Percentiles rank a stretch among this genome's conserved stretches.
These are phyloP conservation scores for Arenaria interpres DNA, from an alignment of 2,113 vertebrate species.

Conservation along the genomic window DNA sequence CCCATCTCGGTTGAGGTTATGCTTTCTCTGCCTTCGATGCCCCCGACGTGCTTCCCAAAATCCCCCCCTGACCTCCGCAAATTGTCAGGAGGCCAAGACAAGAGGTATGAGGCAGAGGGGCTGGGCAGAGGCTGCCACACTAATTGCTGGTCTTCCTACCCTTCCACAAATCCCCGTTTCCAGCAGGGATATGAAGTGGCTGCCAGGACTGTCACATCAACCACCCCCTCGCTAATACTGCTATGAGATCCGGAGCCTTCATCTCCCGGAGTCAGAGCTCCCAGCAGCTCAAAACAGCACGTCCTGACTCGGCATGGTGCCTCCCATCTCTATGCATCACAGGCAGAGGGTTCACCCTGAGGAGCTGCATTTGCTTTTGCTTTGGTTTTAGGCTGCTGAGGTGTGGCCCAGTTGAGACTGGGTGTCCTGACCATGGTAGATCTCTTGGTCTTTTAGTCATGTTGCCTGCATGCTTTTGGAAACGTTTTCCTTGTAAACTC, in stretches of 20 bases:
- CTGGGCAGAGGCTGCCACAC: neutral
- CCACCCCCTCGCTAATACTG: neutral
- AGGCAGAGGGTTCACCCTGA: neutral
- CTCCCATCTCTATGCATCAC: neutral
- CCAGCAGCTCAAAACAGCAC: neutral
- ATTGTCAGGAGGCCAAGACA: neutral
- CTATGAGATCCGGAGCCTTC: neutral
- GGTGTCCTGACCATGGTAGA: neutral
- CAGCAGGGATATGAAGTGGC: neutral
- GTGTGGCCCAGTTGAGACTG: neutral
- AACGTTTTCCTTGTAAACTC: constrained; percentile 15
- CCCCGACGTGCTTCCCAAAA: neutral
- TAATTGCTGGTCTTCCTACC: neutral
- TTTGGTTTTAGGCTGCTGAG: neutral
- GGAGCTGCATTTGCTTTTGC: neutral
- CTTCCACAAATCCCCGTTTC: neutral
- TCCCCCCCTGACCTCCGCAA: neutral
- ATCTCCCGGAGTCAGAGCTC: neutral
- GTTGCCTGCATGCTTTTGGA: constrained; percentile 35
- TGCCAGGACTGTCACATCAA: neutral
- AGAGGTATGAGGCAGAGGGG: neutral
- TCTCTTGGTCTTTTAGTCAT: neutral
- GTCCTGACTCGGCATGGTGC: neutral
- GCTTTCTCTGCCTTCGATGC: neutral
- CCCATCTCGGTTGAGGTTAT: neutral